A percentile compares a stretch with the other conserved stretches of the same genome.
Evolutionary conservation across 2,797 vertebrate species (phyloP).

Genomic region (Pogoniulus pusillus): DNA sequence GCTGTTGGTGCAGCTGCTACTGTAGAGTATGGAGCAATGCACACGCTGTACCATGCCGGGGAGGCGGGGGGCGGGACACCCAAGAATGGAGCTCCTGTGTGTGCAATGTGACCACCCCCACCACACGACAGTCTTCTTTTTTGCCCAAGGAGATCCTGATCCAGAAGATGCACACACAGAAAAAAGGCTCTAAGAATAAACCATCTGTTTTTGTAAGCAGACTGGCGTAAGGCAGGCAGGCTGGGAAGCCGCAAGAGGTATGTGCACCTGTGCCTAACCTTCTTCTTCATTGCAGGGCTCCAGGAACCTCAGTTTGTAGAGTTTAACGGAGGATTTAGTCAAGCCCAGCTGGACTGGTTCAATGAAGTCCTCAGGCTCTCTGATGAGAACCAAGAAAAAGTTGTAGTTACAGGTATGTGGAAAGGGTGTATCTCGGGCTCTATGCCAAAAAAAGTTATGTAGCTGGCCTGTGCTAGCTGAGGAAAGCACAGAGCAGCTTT

Average conservation of each 20-base stretch:
- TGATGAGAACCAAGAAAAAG: slow-evolving; percentile 86
- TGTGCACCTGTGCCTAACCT: neutral
- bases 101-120: neutral
- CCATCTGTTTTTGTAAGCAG: neutral
- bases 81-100: neutral
- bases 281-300: slow-evolving; percentile 58
- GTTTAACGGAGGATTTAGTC: slow-evolving; percentile 93
- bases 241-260: neutral
- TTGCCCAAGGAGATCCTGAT: neutral
- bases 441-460: fast-evolving
- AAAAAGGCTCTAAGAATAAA: neutral
- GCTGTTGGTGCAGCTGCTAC: neutral
- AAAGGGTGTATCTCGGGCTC: neutral
- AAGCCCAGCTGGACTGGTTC: slow-evolving; percentile 89
- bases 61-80: too few species aligned
- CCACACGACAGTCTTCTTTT: neutral
- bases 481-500: neutral
- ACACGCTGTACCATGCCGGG: fast-evolving
- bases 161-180: neutral
- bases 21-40: neutral
- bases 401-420: slow-evolving; percentile 87
- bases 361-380: slow-evolving; percentile 81
- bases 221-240: neutral
- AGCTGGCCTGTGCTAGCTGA: fast-evolving
- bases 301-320: slow-evolving; percentile 82